These are phyloP conservation scores for Tigriopus japonicus DNA, from an alignment of 1,140 invertebrate genomes.

Conservation along the genomic window DNA sequence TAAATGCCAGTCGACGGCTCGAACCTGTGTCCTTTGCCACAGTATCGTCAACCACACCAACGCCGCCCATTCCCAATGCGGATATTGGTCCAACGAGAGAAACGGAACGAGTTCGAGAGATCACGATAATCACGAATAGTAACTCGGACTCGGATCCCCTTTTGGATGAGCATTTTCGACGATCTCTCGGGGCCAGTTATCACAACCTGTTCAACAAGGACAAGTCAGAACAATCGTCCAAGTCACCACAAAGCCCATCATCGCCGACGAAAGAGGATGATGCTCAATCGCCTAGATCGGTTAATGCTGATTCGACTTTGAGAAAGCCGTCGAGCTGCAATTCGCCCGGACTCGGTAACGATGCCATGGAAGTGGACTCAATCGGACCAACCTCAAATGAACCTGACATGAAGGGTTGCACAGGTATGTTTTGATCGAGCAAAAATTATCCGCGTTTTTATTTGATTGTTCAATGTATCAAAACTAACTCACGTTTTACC, in stretches of 20 bases:
- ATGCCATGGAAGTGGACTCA: not conserved
- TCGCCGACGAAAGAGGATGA: not conserved
- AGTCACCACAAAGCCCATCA: not conserved
- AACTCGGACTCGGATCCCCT: slow-evolving; percentile 43
- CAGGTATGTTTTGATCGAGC: not conserved
- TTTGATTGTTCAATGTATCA: no score
- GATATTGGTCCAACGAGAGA: not conserved
- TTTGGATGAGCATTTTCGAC: slow-evolving; percentile 86
- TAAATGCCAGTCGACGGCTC: no score
- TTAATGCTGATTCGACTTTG: not conserved
- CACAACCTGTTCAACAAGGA: slow-evolving; percentile 40
- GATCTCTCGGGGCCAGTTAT: slow-evolving; percentile 75
- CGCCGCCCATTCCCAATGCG: no score
- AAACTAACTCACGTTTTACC: no score
- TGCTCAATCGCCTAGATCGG: not conserved
- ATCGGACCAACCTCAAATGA: not conserved
- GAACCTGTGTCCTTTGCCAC: no score
- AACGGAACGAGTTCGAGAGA: not conserved
- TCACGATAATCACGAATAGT: slow-evolving; percentile 4
- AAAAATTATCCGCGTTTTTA: slow-evolving; percentile 9
- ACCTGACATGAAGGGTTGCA: not conserved
- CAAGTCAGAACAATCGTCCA: not conserved
- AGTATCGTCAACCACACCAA: no score
- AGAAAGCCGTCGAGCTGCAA: not conserved
- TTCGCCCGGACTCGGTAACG: not conserved